Evolutionary conservation across 2,888 invertebrate species (phyloP).

Genomic region (Tinea pellionella): DNA sequence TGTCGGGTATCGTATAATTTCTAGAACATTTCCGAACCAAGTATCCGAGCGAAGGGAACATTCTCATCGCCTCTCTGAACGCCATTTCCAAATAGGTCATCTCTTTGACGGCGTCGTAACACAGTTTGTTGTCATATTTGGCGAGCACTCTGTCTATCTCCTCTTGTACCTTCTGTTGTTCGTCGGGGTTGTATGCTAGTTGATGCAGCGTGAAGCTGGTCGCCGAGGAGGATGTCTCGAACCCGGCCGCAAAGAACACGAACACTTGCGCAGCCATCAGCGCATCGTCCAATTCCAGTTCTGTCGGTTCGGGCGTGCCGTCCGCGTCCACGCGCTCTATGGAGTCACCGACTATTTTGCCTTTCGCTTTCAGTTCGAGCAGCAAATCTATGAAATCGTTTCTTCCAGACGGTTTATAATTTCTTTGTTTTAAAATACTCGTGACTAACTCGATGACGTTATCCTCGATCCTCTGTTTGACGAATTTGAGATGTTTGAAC

Average conservation of each 20-base stretch:
- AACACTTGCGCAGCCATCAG: conserved; percentile 53
- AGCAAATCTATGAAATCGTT: conserved; percentile 56
- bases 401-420: conserved; percentile 40
- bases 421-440: conserved; percentile 37
- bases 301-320: conserved; percentile 21
- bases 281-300: conserved; percentile 38
- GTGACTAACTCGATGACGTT: conserved; percentile 37
- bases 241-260: conserved; percentile 61
- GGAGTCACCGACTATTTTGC: conserved; percentile 46
- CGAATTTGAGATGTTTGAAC: conserved; percentile 37
- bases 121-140: conserved; percentile 27
- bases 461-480: conserved; percentile 37
- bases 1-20: conserved; percentile 50
- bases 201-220: conserved; percentile 59
- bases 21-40: conserved; percentile 34
- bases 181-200: conserved; percentile 36
- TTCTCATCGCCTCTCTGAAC: conserved; percentile 38
- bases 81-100: conserved; percentile 38
- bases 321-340: conserved; percentile 34
- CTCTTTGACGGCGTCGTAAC: conserved; percentile 38
- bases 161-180: conserved; percentile 32
- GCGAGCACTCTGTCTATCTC: conserved; percentile 34
- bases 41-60: conserved; percentile 44
- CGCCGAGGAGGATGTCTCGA: conserved; percentile 62
- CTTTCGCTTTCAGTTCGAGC: conserved; percentile 44